phyloP scores from a whole-genome alignment of 1,140 invertebrate species.

The Holotrichia oblita region DNA sequence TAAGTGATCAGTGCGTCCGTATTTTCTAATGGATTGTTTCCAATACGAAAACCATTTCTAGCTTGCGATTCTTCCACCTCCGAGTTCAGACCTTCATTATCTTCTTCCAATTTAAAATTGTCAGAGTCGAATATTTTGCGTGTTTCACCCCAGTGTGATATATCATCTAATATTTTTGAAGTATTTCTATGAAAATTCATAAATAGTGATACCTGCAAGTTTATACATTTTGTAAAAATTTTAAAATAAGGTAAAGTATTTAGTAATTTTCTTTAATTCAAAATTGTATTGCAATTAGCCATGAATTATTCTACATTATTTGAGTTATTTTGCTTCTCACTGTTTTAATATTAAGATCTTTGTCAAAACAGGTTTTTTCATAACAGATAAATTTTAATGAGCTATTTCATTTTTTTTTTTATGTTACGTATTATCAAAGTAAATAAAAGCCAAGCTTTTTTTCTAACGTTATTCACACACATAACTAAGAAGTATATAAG shows the following conservation, averaged over 20 bases:
- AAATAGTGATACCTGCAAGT: constrained; percentile 47
- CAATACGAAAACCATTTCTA: constrained; percentile 55
- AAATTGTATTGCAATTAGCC: too few relatives aligned
- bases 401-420: too few relatives aligned
- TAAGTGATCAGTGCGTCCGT: constrained; percentile 61
- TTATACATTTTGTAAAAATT: constrained; percentile 26
- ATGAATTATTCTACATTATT: too few relatives aligned
- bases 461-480: too few relatives aligned
- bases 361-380: background rate
- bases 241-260: background rate
- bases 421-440: too few relatives aligned
- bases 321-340: background rate
- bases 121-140: constrained; percentile 65
- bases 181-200: constrained; percentile 66
- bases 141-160: constrained; percentile 65
- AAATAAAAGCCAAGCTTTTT: too few relatives aligned
- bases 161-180: constrained; percentile 63
- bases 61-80: constrained; percentile 63
- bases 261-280: background rate
- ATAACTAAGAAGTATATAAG: background rate
- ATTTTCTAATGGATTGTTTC: constrained; percentile 63
- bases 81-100: constrained; percentile 61
- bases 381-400: too few relatives aligned
- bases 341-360: background rate
- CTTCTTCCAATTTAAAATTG: constrained; percentile 64